Conservation (phyloP, 2,888 invertebrate genomes). For the Cataglyphis cursor region DNA sequence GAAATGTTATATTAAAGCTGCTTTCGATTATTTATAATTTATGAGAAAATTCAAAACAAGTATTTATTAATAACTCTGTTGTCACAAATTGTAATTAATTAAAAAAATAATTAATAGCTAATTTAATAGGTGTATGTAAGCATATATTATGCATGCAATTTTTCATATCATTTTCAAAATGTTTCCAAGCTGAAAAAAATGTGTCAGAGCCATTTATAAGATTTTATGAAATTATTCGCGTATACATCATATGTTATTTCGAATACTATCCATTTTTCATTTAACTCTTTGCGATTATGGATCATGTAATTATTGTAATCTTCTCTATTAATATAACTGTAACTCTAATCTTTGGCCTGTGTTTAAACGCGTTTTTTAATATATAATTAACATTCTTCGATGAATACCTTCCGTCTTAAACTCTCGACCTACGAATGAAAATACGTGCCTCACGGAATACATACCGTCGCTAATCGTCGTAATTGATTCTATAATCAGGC, state of each 20-base stretch:
- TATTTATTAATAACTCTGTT: neutral
- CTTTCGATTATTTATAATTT: neutral
- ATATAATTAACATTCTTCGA: constrained; percentile 57
- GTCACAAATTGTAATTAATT: neutral
- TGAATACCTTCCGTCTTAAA: constrained; percentile 50
- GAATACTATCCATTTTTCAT: constrained; percentile 27
- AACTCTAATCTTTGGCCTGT: constrained; percentile 51
- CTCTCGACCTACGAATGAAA: constrained; percentile 37
- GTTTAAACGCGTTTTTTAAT: constrained; percentile 42
- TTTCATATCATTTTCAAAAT: neutral
- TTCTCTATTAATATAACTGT: constrained; percentile 52
- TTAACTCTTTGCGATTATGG: constrained; percentile 47
- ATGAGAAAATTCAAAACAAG: neutral
- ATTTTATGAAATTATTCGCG: neutral
- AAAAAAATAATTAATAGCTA: neutral
- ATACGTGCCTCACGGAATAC: neutral
- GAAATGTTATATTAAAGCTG: neutral
- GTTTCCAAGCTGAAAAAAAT: neutral
- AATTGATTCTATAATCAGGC: neutral
- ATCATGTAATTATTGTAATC: constrained; percentile 47
- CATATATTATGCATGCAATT: neutral
- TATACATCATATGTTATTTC: constrained; percentile 20
- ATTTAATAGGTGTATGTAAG: neutral
- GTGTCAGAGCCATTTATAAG: neutral
- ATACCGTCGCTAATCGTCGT: constrained; percentile 22